These are phyloP conservation scores for Pandemis cinnamomeana DNA, from an alignment of 2,888 invertebrate species.

Conservation along the genomic window DNA sequence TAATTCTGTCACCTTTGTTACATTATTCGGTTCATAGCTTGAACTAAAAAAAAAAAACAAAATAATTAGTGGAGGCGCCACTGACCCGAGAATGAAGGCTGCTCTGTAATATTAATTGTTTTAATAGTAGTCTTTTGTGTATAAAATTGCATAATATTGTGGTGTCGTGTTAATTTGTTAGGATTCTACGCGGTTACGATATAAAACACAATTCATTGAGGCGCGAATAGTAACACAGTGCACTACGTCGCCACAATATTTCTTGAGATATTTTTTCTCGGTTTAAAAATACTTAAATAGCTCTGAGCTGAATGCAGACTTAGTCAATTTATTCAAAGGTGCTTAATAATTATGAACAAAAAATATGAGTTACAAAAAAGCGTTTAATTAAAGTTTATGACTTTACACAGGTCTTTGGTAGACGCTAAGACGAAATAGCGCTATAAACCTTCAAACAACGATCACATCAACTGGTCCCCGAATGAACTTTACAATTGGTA, in stretches of 20 bases:
- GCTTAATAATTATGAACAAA: background rate
- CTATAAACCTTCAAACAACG: constrained; percentile 52
- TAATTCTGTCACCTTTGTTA: too few species aligned
- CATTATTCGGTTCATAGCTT: too few species aligned
- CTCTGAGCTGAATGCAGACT: background rate
- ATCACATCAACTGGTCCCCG: constrained; percentile 45
- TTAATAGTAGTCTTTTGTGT: background rate
- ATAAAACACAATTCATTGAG: constrained; percentile 18
- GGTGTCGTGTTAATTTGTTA: constrained; percentile 3
- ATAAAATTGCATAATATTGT: background rate
- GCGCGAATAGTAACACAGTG: constrained; percentile 15
- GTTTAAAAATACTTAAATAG: background rate
- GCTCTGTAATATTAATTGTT: background rate
- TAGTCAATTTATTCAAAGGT: background rate
- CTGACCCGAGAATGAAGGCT: background rate
- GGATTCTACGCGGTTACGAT: constrained; percentile 3
- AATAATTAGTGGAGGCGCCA: background rate
- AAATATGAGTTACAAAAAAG: background rate
- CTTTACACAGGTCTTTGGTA: constrained; percentile 31
- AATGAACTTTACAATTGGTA: constrained; percentile 48
- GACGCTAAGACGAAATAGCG: constrained; percentile 37
- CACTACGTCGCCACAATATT: background rate
- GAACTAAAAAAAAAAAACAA: background rate
- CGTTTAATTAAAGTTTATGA: constrained; percentile 17
- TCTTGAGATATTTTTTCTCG: constrained; percentile 15